Evolutionary conservation across 2,113 vertebrate species (phyloP).

Genomic region (Rhinolophus sinicus): DNA sequence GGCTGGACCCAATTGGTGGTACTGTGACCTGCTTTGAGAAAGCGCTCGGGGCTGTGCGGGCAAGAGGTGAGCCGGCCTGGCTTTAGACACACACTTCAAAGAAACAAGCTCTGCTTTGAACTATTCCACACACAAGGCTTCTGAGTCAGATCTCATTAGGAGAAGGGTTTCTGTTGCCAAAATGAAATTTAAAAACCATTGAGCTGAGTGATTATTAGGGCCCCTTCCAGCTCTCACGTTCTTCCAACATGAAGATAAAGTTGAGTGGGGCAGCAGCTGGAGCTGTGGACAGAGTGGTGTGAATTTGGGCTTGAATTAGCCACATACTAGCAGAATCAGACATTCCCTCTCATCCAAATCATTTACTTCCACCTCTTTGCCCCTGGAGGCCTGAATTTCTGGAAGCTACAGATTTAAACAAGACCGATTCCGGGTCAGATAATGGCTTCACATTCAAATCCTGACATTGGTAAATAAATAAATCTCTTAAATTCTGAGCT

Average conservation of each 20-base stretch:
- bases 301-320: neutral
- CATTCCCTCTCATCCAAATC: neutral
- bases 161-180: slow-evolving; percentile 18
- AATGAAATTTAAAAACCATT: slow-evolving; percentile 16
- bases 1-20: neutral
- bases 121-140: neutral
- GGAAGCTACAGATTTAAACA: neutral
- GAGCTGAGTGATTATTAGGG: neutral
- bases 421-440: neutral
- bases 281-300: neutral
- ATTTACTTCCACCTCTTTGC: neutral
- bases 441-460: neutral
- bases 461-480: neutral
- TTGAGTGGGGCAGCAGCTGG: neutral
- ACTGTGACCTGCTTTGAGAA: neutral
- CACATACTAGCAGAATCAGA: neutral
- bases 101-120: neutral
- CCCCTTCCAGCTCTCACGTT: neutral
- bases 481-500: neutral
- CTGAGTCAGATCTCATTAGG: slow-evolving; percentile 21
- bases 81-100: neutral
- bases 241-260: neutral
- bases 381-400: neutral
- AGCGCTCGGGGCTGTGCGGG: neutral
- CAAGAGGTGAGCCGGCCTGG: neutral